phyloP scores from a whole-genome alignment of 2,888 invertebrate species.

The Cylloceria caligata region DNA sequence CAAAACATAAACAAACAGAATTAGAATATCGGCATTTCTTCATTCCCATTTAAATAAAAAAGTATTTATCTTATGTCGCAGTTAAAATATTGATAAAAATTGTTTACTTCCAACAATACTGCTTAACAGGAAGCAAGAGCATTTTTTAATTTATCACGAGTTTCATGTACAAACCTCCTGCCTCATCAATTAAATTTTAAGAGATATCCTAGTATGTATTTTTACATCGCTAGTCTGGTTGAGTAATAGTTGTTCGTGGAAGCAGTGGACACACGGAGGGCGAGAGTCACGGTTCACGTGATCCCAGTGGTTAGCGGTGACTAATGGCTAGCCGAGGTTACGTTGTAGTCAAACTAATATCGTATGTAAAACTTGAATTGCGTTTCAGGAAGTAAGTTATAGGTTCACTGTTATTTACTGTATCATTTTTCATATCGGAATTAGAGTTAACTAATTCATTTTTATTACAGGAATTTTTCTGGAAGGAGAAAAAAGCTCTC shows the following conservation, averaged over 20 bases:
- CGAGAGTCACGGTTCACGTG: conserved; percentile 21
- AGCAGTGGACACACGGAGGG: conserved; percentile 10
- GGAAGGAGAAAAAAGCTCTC: background rate
- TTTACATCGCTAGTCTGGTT: conserved; percentile 25
- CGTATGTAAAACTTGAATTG: conserved; percentile 11
- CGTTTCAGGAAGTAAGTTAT: background rate
- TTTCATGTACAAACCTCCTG: background rate
- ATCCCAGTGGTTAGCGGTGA: conserved; percentile 30
- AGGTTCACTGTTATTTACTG: conserved; percentile 1
- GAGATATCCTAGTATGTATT: conserved; percentile 49
- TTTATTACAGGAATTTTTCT: background rate
- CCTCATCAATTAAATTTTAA: conserved; percentile 42
- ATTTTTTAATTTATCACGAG: conserved; percentile 11
- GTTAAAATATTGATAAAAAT: background rate
- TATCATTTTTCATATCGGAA: background rate
- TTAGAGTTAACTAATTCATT: background rate
- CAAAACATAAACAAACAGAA: too few species aligned
- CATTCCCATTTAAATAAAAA: background rate
- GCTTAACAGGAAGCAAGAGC: background rate
- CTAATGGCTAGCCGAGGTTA: conserved; percentile 31
- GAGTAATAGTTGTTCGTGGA: conserved; percentile 41
- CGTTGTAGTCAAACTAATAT: conserved; percentile 29
- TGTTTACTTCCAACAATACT: conserved; percentile 9
- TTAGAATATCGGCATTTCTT: background rate
- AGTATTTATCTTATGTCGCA: background rate